A percentile compares a stretch with the other conserved stretches of the same genome.
These are phyloP conservation scores for Zelleria hepariella DNA, from an alignment of 2,888 invertebrate genomes.

Conservation along the genomic window DNA sequence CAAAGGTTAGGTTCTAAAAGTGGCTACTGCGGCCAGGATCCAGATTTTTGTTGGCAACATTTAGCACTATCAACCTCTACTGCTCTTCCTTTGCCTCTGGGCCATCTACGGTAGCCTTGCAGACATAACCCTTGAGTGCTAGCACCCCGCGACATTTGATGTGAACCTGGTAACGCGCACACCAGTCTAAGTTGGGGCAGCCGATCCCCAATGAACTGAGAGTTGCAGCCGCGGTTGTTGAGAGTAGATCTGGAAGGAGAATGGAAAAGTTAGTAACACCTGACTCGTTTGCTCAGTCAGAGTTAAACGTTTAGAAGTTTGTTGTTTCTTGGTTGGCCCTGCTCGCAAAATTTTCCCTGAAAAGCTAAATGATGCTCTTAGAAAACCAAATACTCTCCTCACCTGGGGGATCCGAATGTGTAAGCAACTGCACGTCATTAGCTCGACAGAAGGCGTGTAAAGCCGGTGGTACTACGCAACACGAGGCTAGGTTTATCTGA, in stretches of 20 bases:
- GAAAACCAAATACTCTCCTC: constrained; percentile 18
- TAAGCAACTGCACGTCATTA: constrained; percentile 92
- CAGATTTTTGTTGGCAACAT: neutral
- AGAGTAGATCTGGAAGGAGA: constrained; percentile 47
- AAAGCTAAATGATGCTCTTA: no score
- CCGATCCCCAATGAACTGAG: constrained; percentile 59
- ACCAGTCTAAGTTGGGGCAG: constrained; percentile 78
- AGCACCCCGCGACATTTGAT: constrained; percentile 93
- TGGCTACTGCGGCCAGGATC: neutral
- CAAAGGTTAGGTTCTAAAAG: no score
- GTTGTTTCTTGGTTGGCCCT: no score
- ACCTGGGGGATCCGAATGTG: constrained; percentile 96
- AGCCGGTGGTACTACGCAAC: constrained; percentile 94
- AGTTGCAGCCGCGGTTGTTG: constrained; percentile 67
- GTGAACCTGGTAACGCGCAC: constrained; percentile 88
- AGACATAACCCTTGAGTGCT: constrained; percentile 90
- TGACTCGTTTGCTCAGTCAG: no score
- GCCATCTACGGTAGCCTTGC: constrained; percentile 49
- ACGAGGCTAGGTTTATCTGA: constrained; percentile 93
- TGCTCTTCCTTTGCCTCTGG: constrained; percentile 11
- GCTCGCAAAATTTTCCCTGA: no score
- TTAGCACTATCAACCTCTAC: neutral
- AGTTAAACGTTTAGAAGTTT: no score
- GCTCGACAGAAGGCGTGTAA: constrained; percentile 91
- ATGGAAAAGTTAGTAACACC: no score